Percentiles rank a stretch among this genome's conserved stretches.
Conservation (phyloP, 1,140 invertebrate genomes). For the Venturia canescens region DNA sequence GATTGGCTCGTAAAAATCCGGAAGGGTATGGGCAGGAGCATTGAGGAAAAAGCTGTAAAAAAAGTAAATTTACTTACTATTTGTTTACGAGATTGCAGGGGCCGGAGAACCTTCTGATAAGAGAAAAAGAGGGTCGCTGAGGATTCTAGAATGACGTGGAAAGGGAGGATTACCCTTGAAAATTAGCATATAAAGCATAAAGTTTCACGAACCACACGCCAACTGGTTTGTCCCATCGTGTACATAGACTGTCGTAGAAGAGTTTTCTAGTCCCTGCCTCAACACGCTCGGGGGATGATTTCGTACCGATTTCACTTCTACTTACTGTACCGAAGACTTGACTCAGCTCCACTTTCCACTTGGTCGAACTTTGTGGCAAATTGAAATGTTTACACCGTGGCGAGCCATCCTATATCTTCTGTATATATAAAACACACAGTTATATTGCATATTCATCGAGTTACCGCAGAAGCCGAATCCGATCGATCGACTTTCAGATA, state of each 20-base stretch:
- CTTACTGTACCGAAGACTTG: background rate
- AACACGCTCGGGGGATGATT: background rate
- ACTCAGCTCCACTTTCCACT: conserved; percentile 33
- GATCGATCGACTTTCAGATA: no score
- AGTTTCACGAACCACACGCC: conserved; percentile 39
- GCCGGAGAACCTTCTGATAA: background rate
- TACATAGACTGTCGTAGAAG: background rate
- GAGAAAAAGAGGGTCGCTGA: background rate
- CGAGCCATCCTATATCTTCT: background rate
- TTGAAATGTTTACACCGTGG: conserved; percentile 44
- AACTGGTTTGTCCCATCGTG: conserved; percentile 33
- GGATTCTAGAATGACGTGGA: conserved; percentile 73
- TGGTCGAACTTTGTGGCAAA: conserved; percentile 32
- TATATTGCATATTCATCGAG: background rate
- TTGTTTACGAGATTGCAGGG: background rate
- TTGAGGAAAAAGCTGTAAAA: no score
- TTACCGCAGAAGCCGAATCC: no score
- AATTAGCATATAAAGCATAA: conserved; percentile 61
- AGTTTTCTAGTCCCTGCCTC: background rate
- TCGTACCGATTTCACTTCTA: conserved; percentile 14
- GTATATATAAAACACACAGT: background rate
- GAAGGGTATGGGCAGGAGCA: no score
- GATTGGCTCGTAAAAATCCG: no score
- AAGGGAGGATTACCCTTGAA: conserved; percentile 46
- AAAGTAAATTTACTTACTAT: background rate